Conservation (phyloP, 2,888 invertebrate species). For the Abscondita cerata region DNA sequence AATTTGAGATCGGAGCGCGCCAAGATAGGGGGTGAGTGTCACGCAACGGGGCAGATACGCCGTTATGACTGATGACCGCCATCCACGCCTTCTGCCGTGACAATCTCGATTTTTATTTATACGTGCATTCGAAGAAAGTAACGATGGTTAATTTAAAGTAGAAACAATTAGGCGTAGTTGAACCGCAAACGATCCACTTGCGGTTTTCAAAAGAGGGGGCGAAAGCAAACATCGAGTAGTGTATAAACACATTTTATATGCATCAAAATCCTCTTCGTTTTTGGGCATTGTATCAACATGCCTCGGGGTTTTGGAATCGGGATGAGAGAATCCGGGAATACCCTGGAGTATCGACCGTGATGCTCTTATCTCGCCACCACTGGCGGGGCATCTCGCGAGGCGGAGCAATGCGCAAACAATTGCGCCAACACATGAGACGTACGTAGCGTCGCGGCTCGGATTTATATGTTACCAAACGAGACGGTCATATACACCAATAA, state of each 20-base stretch:
- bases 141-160: conserved; percentile 21
- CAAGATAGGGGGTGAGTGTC: conserved; percentile 48
- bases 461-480: conserved; percentile 27
- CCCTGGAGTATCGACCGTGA: conserved; percentile 55
- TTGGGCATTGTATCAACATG: conserved; percentile 32
- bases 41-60: conserved; percentile 51
- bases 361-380: conserved; percentile 54
- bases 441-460: conserved; percentile 38
- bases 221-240: conserved; percentile 16
- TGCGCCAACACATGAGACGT: conserved; percentile 51
- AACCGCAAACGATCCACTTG: conserved; percentile 28
- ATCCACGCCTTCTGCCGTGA: conserved; percentile 58
- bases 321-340: conserved; percentile 45
- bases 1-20: conserved; percentile 46
- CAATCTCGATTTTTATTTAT: conserved; percentile 45
- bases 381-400: conserved; percentile 53
- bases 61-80: conserved; percentile 58
- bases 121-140: conserved; percentile 7
- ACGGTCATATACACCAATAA: conserved; percentile 16
- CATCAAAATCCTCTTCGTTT: conserved; percentile 45
- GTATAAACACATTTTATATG: conserved; percentile 52
- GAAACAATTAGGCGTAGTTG: conserved; percentile 28
- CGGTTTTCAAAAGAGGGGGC: background rate
- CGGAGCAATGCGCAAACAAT: conserved; percentile 51
- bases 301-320: conserved; percentile 46